Evolutionary conservation across 2,888 invertebrate species (phyloP).

Genomic region (Aporophyla lueneburgensis): DNA sequence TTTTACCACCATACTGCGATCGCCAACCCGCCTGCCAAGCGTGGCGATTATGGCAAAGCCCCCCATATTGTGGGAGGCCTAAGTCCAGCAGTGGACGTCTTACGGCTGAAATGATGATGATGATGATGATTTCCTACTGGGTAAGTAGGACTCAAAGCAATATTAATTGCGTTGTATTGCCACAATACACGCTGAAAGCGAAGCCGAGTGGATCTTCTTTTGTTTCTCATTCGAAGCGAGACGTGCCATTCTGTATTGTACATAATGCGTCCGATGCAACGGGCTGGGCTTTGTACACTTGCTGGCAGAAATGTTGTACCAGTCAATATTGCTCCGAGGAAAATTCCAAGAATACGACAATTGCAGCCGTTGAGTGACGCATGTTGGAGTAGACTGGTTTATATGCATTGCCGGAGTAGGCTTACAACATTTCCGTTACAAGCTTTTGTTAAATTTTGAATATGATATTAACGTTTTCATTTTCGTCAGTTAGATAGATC

Average conservation of each 20-base stretch:
- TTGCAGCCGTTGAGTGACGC: not conserved
- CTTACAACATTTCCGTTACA: not conserved
- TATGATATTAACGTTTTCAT: not conserved
- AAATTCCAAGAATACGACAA: conserved; percentile 12
- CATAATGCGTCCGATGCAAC: conserved; percentile 67
- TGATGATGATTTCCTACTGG: not conserved
- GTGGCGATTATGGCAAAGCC: too few species aligned
- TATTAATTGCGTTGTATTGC: conserved; percentile 51
- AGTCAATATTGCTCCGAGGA: conserved; percentile 18
- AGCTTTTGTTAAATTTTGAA: conserved; percentile 11
- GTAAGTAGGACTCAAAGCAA: conserved; percentile 54
- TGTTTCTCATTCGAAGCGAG: conserved; percentile 65
- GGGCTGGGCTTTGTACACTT: conserved; percentile 61
- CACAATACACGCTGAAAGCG: conserved; percentile 53
- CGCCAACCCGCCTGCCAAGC: too few species aligned
- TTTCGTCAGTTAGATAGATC: not conserved
- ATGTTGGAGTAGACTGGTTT: not conserved
- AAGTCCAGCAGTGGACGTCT: too few species aligned
- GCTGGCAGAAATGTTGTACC: conserved; percentile 49
- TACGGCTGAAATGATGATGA: too few species aligned
- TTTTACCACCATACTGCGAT: too few species aligned
- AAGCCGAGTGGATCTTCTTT: conserved; percentile 64
- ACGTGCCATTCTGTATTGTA: conserved; percentile 65
- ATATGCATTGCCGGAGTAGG: not conserved
- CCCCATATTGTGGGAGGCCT: too few species aligned